A percentile compares a stretch with the other conserved stretches of the same genome.
Evolutionary conservation across 2,113 vertebrate species (phyloP).

Genomic region (Macrotis lagotis): DNA sequence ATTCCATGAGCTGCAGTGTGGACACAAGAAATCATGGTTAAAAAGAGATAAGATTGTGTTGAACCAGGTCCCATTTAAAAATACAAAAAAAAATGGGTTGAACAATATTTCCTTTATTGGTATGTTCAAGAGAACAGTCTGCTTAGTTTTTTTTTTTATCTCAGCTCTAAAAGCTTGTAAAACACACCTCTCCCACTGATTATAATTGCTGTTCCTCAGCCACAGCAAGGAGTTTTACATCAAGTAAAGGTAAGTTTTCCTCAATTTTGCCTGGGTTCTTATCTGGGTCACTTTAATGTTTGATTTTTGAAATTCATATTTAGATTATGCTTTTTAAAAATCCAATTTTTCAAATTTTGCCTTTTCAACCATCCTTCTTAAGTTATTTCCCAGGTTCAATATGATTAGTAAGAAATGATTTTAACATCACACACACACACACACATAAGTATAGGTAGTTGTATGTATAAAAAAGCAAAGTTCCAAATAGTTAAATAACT

Average conservation of each 20-base stretch:
- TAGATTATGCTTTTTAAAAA: not conserved
- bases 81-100: not conserved
- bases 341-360: not conserved
- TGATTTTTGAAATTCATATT: not conserved
- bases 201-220: not conserved
- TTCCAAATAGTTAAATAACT: too few species aligned
- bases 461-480: too few species aligned
- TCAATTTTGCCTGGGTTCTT: not conserved
- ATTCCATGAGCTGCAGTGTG: too few species aligned
- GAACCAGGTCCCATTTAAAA: conserved; percentile 2
- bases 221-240: not conserved
- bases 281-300: not conserved
- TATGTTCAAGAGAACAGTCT: not conserved
- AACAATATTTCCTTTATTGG: not conserved
- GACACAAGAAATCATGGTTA: not conserved
- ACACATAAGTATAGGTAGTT: too few species aligned
- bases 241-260: not conserved
- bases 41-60: not conserved
- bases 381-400: not conserved
- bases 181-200: not conserved
- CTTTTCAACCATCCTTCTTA: not conserved
- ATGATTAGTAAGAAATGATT: not conserved
- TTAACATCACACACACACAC: not conserved
- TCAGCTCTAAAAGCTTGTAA: not conserved
- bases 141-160: not conserved